Base-by-base conservation (phyloP, 2,797 vertebrate species). In the Pipistrellus pipistrellus region DNA sequence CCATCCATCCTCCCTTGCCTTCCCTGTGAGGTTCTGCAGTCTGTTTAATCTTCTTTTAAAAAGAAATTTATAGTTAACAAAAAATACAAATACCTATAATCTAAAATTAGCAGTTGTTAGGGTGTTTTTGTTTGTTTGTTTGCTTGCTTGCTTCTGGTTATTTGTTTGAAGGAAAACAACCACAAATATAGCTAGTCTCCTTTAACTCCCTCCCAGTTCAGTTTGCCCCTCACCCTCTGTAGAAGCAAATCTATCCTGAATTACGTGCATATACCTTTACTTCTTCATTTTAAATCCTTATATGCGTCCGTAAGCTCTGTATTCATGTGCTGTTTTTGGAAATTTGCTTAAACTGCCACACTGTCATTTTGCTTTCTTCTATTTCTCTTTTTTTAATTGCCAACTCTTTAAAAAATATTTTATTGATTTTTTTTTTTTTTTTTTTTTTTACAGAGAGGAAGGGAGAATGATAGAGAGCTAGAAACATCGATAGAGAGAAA, bases 151-250 rank as follows among this genome's bases (percentile, higher is more conserved):
- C n/a, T 41, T 73, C 53, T 66, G 53, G 10, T 57, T 57, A 27
- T 85, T 72, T 92, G 53, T 72, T 76, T 71, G 69, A 80, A 85
- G 72, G 82, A 85, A 72, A 64, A 71, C 84, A 75, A 72, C 78
- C 8, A 53, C 23, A 71, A 46, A 35, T 41, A n/a, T 30, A 64
- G 44, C 27, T 38, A 64, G 3, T 25, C 15, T 71, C 32, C 44
- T 80, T 53, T 72, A 80, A 51, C 66, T 46, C 38, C 38, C 8
- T 41, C 12, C 21, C 4, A 30, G 51, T 62, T 55, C 32, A 35
- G 53, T 46, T 41, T 41, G 48, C 53, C 41, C 51, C n/a, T 27
- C 12, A 38, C 4, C 59, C 17, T 11, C 21, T 10, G 13, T 30
- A 57, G 72, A 71, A 57, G 32, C 48, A 27, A 3, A 32, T n/a